These are phyloP conservation scores for Setipinna tenuifilis DNA, from an alignment of 2,797 vertebrate species.

Conservation along the genomic window DNA sequence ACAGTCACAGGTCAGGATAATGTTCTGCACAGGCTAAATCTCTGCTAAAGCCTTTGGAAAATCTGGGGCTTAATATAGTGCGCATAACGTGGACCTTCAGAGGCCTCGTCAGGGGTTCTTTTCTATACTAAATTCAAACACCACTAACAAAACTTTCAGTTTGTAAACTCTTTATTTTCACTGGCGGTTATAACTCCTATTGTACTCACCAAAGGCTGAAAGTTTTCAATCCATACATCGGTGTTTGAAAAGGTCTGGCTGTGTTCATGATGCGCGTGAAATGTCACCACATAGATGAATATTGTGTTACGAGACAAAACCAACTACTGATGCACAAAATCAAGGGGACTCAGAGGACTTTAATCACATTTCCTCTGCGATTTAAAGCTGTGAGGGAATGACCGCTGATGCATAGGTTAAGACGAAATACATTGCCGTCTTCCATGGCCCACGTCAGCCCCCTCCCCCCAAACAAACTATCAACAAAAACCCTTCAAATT, in stretches of 20 bases:
- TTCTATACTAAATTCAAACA: neutral
- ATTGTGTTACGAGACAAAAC: neutral
- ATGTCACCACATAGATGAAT: neutral
- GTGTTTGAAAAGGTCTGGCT: neutral
- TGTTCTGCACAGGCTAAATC: conserved; percentile 24
- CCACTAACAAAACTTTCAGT: neutral
- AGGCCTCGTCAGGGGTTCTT: neutral
- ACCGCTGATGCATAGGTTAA: conserved; percentile 18
- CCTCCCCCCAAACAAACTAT: neutral
- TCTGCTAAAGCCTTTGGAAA: conserved; percentile 18
- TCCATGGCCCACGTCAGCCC: neutral
- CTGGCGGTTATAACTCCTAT: neutral
- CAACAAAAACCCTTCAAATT: neutral
- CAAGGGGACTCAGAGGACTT: neutral
- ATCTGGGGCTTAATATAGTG: conserved; percentile 9
- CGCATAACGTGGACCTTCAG: neutral
- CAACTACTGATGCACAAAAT: neutral
- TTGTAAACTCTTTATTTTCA: neutral
- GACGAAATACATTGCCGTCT: neutral
- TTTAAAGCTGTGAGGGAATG: conserved; percentile 8
- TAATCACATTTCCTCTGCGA: neutral
- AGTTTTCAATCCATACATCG: conserved; percentile 2
- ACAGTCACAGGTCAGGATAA: conserved; percentile 25
- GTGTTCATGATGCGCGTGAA: neutral
- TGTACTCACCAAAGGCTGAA: neutral